Evolutionary conservation across 2,888 invertebrate species (phyloP), one percentile per base, ranked within the genome.

Genomic region (Trisateles emortualis): DNA sequence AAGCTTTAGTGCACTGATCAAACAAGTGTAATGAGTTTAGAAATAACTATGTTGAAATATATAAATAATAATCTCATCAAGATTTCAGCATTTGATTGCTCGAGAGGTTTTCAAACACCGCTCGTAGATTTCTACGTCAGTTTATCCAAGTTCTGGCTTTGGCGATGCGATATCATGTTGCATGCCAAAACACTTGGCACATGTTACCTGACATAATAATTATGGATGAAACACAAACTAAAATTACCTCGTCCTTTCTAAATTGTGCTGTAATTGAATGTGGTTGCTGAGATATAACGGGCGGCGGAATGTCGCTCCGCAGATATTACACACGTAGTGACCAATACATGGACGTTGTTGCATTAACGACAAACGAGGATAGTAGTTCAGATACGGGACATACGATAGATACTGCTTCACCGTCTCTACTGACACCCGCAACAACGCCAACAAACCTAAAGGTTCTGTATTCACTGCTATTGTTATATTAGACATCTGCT

Each of bases 381-480:
- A 43, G 53, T 73, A 58, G 3, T 83, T 62, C 14, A 87, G 52
- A 51, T 82, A 84, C 5, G 79, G 73, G 39, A 90, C 55, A 49
- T 76, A 85, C 0, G 88, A 86, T 9, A 91, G 49, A 1, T 90
- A 56, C 51, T 79, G 78, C 58, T 74, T 83, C 3, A 89, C 52
- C 0, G 85, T 72, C 10, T 87, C 88, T 0, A 81, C 75, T 1
- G 90, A 89, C 35, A 90, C 68, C 14, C 73, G 79, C 38, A 91
- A 32, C 32, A 91, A 62, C 1, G 83, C 79, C 0, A 83, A 44
- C 9, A 90, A 59, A 8, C 88, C 83, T 0, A 90, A 49, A 5
- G 90, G 90, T 42, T 91, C 92, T 2, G 91, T 91, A 49, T 91
- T 91, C n/a, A 88, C 86, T 2, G 87, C 88, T 51, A 85, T 85